Evolutionary conservation across 1,140 invertebrate genomes (phyloP), one percentile per base, ranked within the genome.

Genomic region (Portunus trituberculatus): DNA sequence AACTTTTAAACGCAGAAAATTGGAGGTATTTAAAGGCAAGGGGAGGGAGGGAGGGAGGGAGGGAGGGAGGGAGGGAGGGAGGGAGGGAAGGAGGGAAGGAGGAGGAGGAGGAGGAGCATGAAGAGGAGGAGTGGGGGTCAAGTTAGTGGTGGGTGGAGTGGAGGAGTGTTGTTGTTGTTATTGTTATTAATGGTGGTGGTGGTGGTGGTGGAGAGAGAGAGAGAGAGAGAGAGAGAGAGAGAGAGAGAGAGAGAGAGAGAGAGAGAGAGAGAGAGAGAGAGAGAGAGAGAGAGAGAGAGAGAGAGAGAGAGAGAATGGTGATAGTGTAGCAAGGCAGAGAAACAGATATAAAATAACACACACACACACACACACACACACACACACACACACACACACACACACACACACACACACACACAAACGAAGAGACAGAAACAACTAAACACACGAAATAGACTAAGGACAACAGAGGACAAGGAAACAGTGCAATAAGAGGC

Each of bases 171-270:
- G 39, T 39, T 39, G 39, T 39, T 39, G 39, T 39, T 39, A 39
- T 39, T 39, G 39, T 39, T 6, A 52, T 6, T 7, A 52, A 52
- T 7, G 48, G 48, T 6, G 14, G 48, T 7, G 48, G 14, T 6
- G 14, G 48, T 7, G 48, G 14, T 6, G 14, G 48, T 7, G 48
- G 52, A 59, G 52, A 59, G 52, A 59, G 52, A 59, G 83, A 86
- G 83, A 59, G 52, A 59, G 52, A 59, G 52, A 87, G n/a, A 39
- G 39, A 87, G 84, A 87, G 39, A 39, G 39, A 87, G 84, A 87
- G 39, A 39, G 14, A 29, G n/a, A 28, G 32, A 39, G 32, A 86
- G 32, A 86, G 28, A 31, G 28, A 39, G 28, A 31, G 32, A 86
- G 28, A 86, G 32, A 86, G 32, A 86, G 28, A 39, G 32, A 31